phyloP scores from a whole-genome alignment of 2,888 invertebrate genomes.

The Apodemia duryi region DNA sequence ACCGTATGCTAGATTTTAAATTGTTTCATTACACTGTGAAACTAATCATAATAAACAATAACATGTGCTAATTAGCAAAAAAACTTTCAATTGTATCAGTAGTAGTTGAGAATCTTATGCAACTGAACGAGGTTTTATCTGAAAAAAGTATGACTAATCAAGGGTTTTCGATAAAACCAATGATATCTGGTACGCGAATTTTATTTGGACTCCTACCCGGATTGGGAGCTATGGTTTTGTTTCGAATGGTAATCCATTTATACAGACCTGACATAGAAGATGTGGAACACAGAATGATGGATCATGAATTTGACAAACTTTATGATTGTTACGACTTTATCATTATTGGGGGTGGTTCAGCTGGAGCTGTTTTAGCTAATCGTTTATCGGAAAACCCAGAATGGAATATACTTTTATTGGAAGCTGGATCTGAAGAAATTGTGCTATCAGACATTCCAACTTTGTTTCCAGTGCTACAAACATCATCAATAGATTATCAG shows the following conservation, averaged over 20 bases:
- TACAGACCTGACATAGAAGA: conserved; percentile 87
- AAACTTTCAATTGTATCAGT: conserved; percentile 7
- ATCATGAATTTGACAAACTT: conserved; percentile 74
- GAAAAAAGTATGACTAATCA: conserved; percentile 45
- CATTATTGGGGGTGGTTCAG: conserved; percentile 89
- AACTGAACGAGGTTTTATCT: neutral
- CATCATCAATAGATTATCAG: conserved; percentile 89
- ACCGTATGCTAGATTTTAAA: neutral
- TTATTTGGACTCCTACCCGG: conserved; percentile 82
- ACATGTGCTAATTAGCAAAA: conserved; percentile 5
- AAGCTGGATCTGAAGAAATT: conserved; percentile 89
- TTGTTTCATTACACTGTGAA: conserved; percentile 3
- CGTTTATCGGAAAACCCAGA: conserved; percentile 85
- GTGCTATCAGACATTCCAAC: conserved; percentile 85
- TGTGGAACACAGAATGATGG: conserved; percentile 78
- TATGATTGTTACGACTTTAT: conserved; percentile 86
- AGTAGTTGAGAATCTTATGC: neutral
- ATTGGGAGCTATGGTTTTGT: conserved; percentile 80
- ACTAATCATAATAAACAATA: conserved; percentile 9
- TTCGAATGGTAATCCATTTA: conserved; percentile 81
- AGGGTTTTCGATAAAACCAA: conserved; percentile 47
- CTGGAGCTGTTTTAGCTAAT: conserved; percentile 88
- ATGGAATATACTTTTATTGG: conserved; percentile 87
- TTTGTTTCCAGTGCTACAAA: conserved; percentile 84
- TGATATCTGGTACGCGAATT: conserved; percentile 82